phyloP scores from a whole-genome alignment of 2,888 invertebrate species.

The Drosophila barbarae region DNA sequence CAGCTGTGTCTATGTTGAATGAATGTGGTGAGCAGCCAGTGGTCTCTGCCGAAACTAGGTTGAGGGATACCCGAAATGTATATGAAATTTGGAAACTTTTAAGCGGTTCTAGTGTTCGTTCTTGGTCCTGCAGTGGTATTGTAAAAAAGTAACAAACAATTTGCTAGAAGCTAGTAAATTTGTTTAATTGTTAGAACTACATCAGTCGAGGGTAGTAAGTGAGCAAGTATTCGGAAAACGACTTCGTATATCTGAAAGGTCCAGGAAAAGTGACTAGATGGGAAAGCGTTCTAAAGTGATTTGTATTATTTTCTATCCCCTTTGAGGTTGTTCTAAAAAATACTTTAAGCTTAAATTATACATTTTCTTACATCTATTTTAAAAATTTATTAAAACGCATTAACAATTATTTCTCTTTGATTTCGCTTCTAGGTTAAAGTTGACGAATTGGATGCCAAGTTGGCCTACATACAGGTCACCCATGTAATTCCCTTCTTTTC shows the following conservation, averaged over 20 bases:
- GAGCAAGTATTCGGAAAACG: slow-evolving; percentile 4
- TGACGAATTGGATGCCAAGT: slow-evolving; percentile 88
- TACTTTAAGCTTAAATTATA: not conserved
- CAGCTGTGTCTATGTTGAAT: not conserved
- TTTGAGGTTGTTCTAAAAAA: too few species aligned
- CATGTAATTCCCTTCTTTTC: slow-evolving; percentile 94
- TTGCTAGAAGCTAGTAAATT: slow-evolving; percentile 24
- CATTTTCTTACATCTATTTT: too few species aligned
- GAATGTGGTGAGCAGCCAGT: slow-evolving; percentile 8
- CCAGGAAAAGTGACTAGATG: slow-evolving; percentile 6
- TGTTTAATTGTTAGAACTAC: slow-evolving; percentile 31
- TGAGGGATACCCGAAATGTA: slow-evolving; percentile 1
- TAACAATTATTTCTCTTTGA: not conserved
- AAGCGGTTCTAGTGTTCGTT: slow-evolving; percentile 11
- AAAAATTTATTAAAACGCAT: not conserved
- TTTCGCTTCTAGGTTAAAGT: slow-evolving; percentile 83
- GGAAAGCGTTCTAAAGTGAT: not conserved
- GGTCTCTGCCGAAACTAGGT: not conserved
- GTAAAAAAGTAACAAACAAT: slow-evolving; percentile 40
- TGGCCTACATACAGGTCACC: slow-evolving; percentile 96
- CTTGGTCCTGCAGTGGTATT: slow-evolving; percentile 1
- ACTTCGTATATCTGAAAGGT: not conserved
- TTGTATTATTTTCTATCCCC: too few species aligned
- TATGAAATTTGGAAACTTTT: slow-evolving; percentile 23
- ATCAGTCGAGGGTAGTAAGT: slow-evolving; percentile 21